These are phyloP conservation scores for Orchesella cincta DNA, from an alignment of 1,140 invertebrate genomes.

Conservation along the genomic window DNA sequence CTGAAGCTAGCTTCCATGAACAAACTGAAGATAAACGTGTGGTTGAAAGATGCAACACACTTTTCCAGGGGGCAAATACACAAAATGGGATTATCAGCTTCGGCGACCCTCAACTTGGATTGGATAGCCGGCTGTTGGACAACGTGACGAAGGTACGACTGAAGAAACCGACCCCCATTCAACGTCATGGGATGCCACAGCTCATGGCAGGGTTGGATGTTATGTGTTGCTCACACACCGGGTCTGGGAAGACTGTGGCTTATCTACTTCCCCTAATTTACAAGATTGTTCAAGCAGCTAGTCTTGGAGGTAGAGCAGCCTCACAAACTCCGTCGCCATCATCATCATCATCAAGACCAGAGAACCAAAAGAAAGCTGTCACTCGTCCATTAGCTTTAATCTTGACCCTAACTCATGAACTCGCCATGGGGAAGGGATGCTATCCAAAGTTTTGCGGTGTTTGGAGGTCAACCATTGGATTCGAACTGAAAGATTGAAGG, in stretches of 20 bases:
- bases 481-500: not conserved
- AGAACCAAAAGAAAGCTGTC: conserved; percentile 58
- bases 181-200: conserved; percentile 84
- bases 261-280: conserved; percentile 89
- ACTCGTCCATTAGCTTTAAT: conserved; percentile 71
- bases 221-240: conserved; percentile 97
- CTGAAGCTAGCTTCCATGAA: too few species aligned
- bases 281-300: conserved; percentile 57
- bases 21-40: too few species aligned
- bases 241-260: conserved; percentile 93
- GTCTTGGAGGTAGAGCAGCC: not conserved
- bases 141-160: too few species aligned
- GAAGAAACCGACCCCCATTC: conserved; percentile 95
- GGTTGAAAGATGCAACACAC: too few species aligned
- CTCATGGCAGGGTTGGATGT: conserved; percentile 78
- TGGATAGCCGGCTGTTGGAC: too few species aligned
- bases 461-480: not conserved
- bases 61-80: too few species aligned
- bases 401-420: conserved; percentile 86
- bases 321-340: not conserved
- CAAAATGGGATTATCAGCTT: too few species aligned
- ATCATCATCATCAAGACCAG: not conserved
- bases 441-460: not conserved
- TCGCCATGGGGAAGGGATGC: conserved; percentile 84
- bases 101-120: too few species aligned